Base-by-base conservation (phyloP, 2,797 vertebrate species). In the Pipistrellus pipistrellus region DNA sequence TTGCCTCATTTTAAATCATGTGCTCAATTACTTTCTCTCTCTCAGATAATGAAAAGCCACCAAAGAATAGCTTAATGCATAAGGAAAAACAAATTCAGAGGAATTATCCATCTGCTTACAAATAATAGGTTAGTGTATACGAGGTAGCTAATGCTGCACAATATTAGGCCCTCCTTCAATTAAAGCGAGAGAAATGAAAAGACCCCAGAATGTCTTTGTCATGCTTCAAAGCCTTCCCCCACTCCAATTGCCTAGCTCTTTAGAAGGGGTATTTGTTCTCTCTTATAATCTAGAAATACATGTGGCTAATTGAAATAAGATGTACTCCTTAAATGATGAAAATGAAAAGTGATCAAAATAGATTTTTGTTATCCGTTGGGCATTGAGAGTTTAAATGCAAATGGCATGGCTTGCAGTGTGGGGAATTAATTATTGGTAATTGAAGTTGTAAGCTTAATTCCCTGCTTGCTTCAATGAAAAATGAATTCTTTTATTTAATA, bases 371-470 rank as follows among this genome's bases (percentile, higher is more conserved):
- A 96, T 98, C 97, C 97, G 95, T 96, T 98, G 97, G 97, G 98
- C 97, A 98, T 93, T 98, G 96, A 95, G 96, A 97, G 93, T 97
- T 98, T 98, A 98, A 98, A 98, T 97, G 96, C 95, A 97, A 98
- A 98, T 97, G 97, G 93, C 93, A 97, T 97, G 97, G 95, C 95
- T 98, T 97, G 96, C 96, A 97, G 97, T 95, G 92, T 92, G 72
- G 97, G 98, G 98, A 98, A 98, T 98, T 98, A 98, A 97, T 98
- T 98, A 97, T 97, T 98, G 94, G 98, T 98, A 98, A 98, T 98
- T 98, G 98, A 98, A 98, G 97, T 98, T 98, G 97, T 97, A 97
- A 98, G 97, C 97, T 97, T 96, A 98, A 98, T 98, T 98, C 98
- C 97, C 98, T 96, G 92, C 93, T 90, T 97, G 90, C 87, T 97